Conservation (phyloP, 1,140 invertebrate species). For the Formica exsecta region DNA sequence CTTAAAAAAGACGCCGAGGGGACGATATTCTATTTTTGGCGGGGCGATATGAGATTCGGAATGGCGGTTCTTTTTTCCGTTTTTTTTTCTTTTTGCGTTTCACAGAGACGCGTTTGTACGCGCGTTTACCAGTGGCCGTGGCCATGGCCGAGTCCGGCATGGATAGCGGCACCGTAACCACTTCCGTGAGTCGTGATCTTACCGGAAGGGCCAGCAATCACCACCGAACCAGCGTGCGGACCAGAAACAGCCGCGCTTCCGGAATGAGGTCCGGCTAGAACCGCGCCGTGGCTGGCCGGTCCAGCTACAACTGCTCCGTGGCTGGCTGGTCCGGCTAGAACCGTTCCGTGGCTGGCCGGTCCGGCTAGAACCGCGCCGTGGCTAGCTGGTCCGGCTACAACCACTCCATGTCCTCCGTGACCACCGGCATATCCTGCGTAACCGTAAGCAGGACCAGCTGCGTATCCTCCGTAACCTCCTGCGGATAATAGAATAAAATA, state of each 20-base stretch:
- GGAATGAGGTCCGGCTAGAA: slow-evolving; percentile 82
- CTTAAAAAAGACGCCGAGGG: not conserved
- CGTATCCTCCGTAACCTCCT: slow-evolving; percentile 71
- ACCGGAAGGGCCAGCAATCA: slow-evolving; percentile 84
- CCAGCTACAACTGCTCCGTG: slow-evolving; percentile 74
- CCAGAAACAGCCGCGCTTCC: slow-evolving; percentile 83
- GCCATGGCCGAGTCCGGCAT: slow-evolving; percentile 81
- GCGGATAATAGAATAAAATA: not conserved
- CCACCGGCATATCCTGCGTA: slow-evolving; percentile 70
- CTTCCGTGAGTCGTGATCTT: slow-evolving; percentile 84
- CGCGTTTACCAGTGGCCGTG: slow-evolving; percentile 80
- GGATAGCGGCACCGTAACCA: slow-evolving; percentile 82
- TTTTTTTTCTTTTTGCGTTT: slow-evolving; percentile 1
- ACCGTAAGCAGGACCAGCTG: slow-evolving; percentile 49
- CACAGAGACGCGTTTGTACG: not conserved
- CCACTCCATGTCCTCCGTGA: slow-evolving; percentile 69
- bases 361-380: slow-evolving; percentile 83
- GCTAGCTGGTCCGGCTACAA: slow-evolving; percentile 74
- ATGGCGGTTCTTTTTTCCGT: not conserved
- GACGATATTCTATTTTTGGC: slow-evolving; percentile 9
- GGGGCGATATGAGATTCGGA: slow-evolving; percentile 2
- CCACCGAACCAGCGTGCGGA: slow-evolving; percentile 83
- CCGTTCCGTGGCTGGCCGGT: slow-evolving; percentile 81
- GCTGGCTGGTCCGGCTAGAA: slow-evolving; percentile 78
- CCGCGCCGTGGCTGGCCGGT: slow-evolving; percentile 80